Conservation (phyloP, 1,140 invertebrate species). For the Ceratoteleas bidentatus region DNA sequence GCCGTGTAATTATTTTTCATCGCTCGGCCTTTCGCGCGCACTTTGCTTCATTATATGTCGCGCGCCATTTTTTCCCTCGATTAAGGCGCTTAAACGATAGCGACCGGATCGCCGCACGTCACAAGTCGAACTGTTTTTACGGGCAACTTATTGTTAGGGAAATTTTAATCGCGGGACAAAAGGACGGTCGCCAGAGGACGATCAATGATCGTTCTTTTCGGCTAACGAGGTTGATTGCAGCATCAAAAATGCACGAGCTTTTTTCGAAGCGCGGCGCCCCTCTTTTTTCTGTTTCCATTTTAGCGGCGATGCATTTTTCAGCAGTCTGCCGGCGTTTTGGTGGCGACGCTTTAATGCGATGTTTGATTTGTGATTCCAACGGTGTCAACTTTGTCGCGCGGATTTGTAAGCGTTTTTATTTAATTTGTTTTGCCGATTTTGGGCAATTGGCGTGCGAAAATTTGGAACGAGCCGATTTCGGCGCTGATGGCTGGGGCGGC, state of each 20-base stretch:
- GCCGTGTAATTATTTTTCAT: conserved; percentile 31
- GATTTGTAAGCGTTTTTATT: not conserved
- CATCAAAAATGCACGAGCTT: conserved; percentile 13
- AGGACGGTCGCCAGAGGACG: not conserved
- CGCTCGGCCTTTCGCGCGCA: not conserved
- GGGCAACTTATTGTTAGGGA: conserved; percentile 30
- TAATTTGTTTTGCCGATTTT: not conserved
- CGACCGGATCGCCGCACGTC: conserved; percentile 7
- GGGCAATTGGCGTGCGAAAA: not conserved
- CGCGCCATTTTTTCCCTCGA: conserved; percentile 35
- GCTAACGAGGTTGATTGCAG: conserved; percentile 26
- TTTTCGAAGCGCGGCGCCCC: not conserved
- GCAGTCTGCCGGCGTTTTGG: not conserved
- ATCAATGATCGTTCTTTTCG: conserved; percentile 12
- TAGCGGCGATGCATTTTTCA: conserved; percentile 4
- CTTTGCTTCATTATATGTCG: conserved; percentile 31
- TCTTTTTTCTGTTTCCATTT: not conserved
- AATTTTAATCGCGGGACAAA: conserved; percentile 35
- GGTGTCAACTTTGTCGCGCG: not conserved
- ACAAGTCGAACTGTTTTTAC: not conserved
- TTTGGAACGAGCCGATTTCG: not conserved
- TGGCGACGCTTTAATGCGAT: not conserved
- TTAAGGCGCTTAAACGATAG: conserved; percentile 44
- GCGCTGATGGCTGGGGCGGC: no score
- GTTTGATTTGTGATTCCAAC: conserved; percentile 8